Conservation (phyloP, 2,888 invertebrate genomes). For the Lepidochitona cinerea region DNA sequence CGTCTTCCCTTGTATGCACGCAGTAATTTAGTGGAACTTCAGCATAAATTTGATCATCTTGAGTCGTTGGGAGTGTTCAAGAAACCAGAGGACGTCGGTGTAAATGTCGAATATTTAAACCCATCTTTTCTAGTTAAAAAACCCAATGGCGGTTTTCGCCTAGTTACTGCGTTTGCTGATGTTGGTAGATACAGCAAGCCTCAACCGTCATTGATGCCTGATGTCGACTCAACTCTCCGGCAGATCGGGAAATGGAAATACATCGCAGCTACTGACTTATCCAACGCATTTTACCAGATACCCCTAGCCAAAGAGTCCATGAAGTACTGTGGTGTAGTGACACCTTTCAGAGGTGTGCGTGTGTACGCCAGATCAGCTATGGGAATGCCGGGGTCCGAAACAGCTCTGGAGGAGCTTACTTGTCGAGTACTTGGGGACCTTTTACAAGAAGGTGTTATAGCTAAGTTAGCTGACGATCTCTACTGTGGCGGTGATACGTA, state of each 20-base stretch:
- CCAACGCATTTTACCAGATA: slow-evolving; percentile 40
- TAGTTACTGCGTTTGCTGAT: too few relatives aligned
- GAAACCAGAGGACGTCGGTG: too few relatives aligned
- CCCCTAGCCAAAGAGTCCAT: slow-evolving; percentile 33
- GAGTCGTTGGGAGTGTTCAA: too few relatives aligned
- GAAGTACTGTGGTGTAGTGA: slow-evolving; percentile 44
- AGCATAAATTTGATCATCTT: too few relatives aligned
- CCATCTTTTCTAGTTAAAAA: too few relatives aligned
- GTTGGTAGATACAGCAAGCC: slow-evolving; percentile 26
- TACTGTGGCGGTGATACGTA: slow-evolving; percentile 19
- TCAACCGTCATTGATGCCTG: slow-evolving; percentile 21
- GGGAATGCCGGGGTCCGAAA: slow-evolving; percentile 48
- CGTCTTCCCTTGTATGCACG: slow-evolving; percentile 36
- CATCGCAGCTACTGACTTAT: slow-evolving; percentile 34
- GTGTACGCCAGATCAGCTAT: slow-evolving; percentile 43
- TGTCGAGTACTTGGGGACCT: slow-evolving; percentile 33
- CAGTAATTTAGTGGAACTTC: slow-evolving; percentile 32
- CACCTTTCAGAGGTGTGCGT: slow-evolving; percentile 36
- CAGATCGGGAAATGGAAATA: slow-evolving; percentile 36
- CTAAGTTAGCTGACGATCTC: slow-evolving; percentile 33
- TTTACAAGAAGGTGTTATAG: slow-evolving; percentile 17
- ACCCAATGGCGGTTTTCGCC: too few relatives aligned
- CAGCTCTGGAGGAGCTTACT: slow-evolving; percentile 40
- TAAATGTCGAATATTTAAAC: too few relatives aligned
- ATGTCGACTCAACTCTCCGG: slow-evolving; percentile 25